These are phyloP conservation scores for Thaumatotibia leucotreta DNA, from an alignment of 1,140 invertebrate species.

Conservation along the genomic window DNA sequence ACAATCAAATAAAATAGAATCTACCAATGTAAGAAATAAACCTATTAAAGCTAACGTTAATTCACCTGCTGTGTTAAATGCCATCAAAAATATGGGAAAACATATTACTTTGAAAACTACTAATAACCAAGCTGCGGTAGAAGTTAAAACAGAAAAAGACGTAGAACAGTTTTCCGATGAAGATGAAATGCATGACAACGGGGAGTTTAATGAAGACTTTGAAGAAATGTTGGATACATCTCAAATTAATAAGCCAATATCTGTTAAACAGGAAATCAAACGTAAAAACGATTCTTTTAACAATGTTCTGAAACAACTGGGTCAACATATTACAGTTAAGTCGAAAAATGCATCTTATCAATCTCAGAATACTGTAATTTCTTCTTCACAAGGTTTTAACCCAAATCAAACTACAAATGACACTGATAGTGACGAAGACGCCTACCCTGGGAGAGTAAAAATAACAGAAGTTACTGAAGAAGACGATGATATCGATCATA, in stretches of 20 bases:
- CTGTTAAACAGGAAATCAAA: background rate
- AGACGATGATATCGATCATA: conserved; percentile 28
- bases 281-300: background rate
- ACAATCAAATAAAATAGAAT: background rate
- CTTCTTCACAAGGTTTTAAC: background rate
- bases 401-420: background rate
- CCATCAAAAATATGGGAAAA: conserved; percentile 49
- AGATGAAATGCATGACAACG: conserved; percentile 25
- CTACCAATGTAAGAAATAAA: background rate
- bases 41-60: background rate
- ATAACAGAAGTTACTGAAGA: conserved; percentile 52
- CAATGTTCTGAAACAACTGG: conserved; percentile 6
- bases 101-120: conserved; percentile 50
- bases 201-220: background rate
- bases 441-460: conserved; percentile 36
- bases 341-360: background rate
- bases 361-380: background rate
- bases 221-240: background rate
- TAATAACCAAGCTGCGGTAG: conserved; percentile 30
- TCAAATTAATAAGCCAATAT: background rate
- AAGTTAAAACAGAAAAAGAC: conserved; percentile 22
- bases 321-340: conserved; percentile 7
- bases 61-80: conserved; percentile 20
- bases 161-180: conserved; percentile 27
- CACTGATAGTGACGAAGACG: conserved; percentile 39